Base-by-base conservation (phyloP, 53 echinoderm and acorn worm species). In the Patiria pectinifera region DNA sequence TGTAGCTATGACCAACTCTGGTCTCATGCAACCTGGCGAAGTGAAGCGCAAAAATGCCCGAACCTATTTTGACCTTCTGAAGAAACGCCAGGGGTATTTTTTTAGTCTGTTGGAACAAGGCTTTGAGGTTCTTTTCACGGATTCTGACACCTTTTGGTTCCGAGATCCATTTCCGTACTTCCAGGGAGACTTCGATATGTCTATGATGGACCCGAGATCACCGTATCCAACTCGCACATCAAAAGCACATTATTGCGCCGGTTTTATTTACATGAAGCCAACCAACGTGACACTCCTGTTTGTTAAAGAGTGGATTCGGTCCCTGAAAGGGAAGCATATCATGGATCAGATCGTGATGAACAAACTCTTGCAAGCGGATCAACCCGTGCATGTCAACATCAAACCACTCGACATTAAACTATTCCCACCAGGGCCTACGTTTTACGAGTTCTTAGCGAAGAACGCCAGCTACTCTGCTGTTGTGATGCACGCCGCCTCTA, bases 111-210 rank as follows among this genome's bases (percentile, higher is more conserved):
- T 91, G 43, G 48, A 91, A 21, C 47, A 91, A 21, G 91, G 91
- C 35, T 71, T 24, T 12, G 83, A 91, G 21, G 91, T 91, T 48
- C 71, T 91, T 25, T 91, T 91, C 83, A 48, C 70, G 11, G 91
- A 91, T 59, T 44, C 83, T 1, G 91, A 91, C 48, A 83, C 83
- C 43, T 82, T 91, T 48, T 91, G 91, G 91, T 91, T 91, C 25
- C 47, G 59, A 46, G 74, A 91, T 46, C 83, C 91, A 11, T 91
- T 91, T 49, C 91, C 91, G 9, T 83, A 83, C 59, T 83, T 91
- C 60, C 14, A 71, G 25, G 91, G 91, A 25, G 91, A 91, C 49
- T 80, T 80, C n/a, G 81, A 80, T 46, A 80, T 80, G 14, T 80
- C 81, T 6, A 25, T 87, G 53, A 87, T 87, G 58, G 58, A 76